phyloP scores from a whole-genome alignment of 2,888 invertebrate species.

The Oxytorus armatus region DNA sequence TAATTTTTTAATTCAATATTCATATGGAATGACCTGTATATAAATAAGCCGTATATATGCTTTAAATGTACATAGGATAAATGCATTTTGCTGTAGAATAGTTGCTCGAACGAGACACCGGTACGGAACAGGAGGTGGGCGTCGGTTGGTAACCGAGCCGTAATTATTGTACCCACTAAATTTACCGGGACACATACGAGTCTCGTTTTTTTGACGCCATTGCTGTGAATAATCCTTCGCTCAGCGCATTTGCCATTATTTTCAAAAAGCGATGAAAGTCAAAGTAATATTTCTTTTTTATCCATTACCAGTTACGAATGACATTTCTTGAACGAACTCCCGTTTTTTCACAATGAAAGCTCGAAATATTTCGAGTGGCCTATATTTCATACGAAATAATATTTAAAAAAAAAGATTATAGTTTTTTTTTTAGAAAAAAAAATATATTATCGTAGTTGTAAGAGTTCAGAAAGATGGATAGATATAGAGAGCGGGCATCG shows the following conservation, averaged over 20 bases:
- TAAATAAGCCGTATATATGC: background rate
- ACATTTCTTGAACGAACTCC: constrained; percentile 10
- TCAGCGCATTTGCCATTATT: constrained; percentile 52
- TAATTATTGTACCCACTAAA: constrained; percentile 57
- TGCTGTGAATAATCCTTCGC: constrained; percentile 61
- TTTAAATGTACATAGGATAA: constrained; percentile 5
- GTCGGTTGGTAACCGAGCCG: constrained; percentile 36
- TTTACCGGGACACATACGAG: constrained; percentile 61
- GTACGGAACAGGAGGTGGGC: background rate
- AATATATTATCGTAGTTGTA: background rate
- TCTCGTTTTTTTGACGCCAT: constrained; percentile 60
- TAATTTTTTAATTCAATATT: background rate
- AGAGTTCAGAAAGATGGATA: constrained; percentile 19
- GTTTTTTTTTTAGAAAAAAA: background rate
- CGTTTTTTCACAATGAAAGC: constrained; percentile 19
- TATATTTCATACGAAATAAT: constrained; percentile 26
- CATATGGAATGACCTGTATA: background rate
- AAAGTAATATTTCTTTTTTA: constrained; percentile 42
- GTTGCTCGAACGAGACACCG: constrained; percentile 16
- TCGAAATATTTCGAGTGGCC: constrained; percentile 63
- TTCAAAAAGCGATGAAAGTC: constrained; percentile 49
- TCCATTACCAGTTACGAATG: background rate
- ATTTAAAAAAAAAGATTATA: constrained; percentile 8
- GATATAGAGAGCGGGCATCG: constrained; percentile 77
- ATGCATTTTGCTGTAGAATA: constrained; percentile 11